Percentiles rank a stretch among this genome's conserved stretches.
Evolutionary conservation across 2,113 vertebrate species (phyloP).

Genomic region (Ramphastos sulfuratus): DNA sequence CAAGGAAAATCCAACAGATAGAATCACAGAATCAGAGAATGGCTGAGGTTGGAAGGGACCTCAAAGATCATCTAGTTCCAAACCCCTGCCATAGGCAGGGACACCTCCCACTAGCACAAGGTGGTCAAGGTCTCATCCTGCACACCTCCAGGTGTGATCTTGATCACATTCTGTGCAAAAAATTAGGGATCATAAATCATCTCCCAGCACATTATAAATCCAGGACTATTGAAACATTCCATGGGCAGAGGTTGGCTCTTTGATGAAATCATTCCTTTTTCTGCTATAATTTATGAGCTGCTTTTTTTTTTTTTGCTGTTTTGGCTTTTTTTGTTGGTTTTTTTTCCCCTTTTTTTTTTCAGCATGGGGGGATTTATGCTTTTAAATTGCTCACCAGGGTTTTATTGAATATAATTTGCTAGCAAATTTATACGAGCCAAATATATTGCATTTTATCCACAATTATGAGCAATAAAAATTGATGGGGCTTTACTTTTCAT

Average conservation of each 20-base stretch:
- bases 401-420: conserved; percentile 79
- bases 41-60: no score
- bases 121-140: no score
- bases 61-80: no score
- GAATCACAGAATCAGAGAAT: neutral
- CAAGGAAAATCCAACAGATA: neutral
- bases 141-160: no score
- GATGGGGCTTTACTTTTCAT: conserved; percentile 75
- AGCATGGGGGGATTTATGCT: conserved; percentile 69
- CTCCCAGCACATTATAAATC: conserved; percentile 76
- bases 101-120: no score
- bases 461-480: conserved; percentile 77
- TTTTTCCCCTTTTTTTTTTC: conserved; percentile 32
- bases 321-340: no score
- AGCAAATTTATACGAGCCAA: conserved; percentile 77
- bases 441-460: conserved; percentile 74
- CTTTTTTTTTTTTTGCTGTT: no score
- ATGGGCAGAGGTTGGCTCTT: conserved; percentile 74
- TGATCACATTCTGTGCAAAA: no score
- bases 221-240: conserved; percentile 76
- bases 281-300: conserved; percentile 75
- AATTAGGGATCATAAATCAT: conserved; percentile 77
- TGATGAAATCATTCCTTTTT: conserved; percentile 78
- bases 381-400: conserved; percentile 74
- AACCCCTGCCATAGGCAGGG: no score